Evolutionary conservation across 2,113 vertebrate genomes (phyloP).

Genomic region (Phaetusa simplex): DNA sequence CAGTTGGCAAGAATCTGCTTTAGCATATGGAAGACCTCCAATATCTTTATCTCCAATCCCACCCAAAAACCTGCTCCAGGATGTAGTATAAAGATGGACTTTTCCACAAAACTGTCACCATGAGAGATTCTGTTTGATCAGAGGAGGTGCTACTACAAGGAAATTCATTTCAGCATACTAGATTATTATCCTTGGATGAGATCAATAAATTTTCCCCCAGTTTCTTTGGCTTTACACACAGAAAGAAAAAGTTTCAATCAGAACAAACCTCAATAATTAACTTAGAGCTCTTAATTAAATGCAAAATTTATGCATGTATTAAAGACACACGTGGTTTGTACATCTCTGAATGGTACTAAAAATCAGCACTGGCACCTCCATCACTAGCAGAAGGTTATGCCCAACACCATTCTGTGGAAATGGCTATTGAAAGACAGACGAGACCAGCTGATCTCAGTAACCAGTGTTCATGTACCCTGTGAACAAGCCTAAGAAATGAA

Average conservation of each 20-base stretch:
- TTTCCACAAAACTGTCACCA: neutral
- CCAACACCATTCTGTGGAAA: neutral
- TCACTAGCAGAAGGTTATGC: neutral
- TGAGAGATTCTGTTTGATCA: neutral
- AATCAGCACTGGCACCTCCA: neutral
- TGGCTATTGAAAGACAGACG: neutral
- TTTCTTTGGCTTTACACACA: neutral
- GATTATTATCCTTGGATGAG: neutral
- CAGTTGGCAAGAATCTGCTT: neutral
- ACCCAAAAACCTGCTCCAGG: neutral
- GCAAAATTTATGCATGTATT: neutral
- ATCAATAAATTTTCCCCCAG: neutral
- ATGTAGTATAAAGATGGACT: neutral
- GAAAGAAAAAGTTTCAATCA: neutral
- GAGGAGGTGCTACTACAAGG: neutral
- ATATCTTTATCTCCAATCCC: neutral
- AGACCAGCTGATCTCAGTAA: neutral
- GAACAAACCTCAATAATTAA: neutral
- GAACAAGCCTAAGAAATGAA: neutral
- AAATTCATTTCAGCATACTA: neutral
- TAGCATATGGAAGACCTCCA: neutral
- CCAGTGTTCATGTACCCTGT: neutral
- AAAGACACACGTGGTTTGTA: neutral
- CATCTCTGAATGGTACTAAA: neutral
- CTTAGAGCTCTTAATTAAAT: neutral